Evolutionary conservation across 2,888 invertebrate species (phyloP).

Genomic region (Drosophila nigritarsus): DNA sequence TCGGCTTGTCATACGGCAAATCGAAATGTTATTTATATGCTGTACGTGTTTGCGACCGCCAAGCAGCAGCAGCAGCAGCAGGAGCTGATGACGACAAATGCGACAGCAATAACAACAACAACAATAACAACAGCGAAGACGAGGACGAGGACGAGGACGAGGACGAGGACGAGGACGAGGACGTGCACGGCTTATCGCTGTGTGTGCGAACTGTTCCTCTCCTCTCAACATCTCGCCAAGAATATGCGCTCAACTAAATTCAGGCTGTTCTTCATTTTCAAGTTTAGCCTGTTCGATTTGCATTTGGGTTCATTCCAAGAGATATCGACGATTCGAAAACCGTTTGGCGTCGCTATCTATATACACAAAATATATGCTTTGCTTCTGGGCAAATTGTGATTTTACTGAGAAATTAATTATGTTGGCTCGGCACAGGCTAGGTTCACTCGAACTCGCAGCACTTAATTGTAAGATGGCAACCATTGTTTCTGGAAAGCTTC

Average conservation of each 20-base stretch:
- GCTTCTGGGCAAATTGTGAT: background rate
- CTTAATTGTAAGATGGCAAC: conserved; percentile 43
- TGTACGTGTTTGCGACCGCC: conserved; percentile 64
- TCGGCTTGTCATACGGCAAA: conserved; percentile 77
- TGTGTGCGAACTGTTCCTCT: background rate
- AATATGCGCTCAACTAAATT: background rate
- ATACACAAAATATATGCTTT: background rate
- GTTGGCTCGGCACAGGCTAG: background rate
- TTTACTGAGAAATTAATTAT: background rate
- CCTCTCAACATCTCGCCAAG: background rate
- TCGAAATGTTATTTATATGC: conserved; percentile 79
- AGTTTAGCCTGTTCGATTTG: background rate
- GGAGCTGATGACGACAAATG: conserved; percentile 75
- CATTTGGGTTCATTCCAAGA: background rate
- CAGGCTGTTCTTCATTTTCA: background rate
- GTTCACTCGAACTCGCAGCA: conserved; percentile 13
- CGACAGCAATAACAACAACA: conserved; percentile 56
- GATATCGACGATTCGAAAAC: background rate
- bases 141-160: conserved; percentile 42
- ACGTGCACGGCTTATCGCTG: conserved; percentile 73
- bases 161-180: conserved; percentile 12
- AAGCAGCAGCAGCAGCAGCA: conserved; percentile 11
- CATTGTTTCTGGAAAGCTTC: conserved; percentile 20
- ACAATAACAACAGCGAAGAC: background rate
- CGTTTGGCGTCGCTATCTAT: background rate